Conservation (phyloP, 2,888 invertebrate species). For the Xestia c-nigrum region DNA sequence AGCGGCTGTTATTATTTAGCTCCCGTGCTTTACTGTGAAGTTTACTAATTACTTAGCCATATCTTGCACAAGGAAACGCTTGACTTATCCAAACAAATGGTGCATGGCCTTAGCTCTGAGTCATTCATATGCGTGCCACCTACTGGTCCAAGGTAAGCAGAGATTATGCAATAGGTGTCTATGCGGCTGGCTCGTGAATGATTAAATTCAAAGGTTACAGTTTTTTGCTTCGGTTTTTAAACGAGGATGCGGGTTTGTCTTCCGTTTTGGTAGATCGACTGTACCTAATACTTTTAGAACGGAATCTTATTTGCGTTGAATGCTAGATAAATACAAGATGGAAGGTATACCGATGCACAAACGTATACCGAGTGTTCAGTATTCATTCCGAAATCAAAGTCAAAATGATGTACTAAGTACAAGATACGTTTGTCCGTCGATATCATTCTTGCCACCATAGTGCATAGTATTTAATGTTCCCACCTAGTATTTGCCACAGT, state of each 20-base stretch:
- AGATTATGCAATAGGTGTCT: constrained; percentile 37
- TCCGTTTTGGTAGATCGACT: constrained; percentile 20
- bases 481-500: no score
- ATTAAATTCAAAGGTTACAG: constrained; percentile 4
- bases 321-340: neutral
- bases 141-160: constrained; percentile 45
- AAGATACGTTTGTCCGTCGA: no score
- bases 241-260: neutral
- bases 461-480: no score
- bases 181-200: neutral
- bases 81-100: constrained; percentile 38
- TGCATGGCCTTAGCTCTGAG: constrained; percentile 40
- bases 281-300: neutral
- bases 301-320: neutral
- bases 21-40: neutral
- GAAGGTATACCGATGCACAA: neutral
- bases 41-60: neutral
- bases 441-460: no score
- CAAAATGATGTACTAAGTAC: no score
- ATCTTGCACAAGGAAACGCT: constrained; percentile 1
- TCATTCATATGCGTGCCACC: constrained; percentile 33
- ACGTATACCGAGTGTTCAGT: neutral
- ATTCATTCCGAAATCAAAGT: neutral
- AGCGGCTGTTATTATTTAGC: no score
- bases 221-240: constrained; percentile 9